Base-by-base conservation (phyloP, 2,113 vertebrate species). In the Chloebia gouldiae region DNA sequence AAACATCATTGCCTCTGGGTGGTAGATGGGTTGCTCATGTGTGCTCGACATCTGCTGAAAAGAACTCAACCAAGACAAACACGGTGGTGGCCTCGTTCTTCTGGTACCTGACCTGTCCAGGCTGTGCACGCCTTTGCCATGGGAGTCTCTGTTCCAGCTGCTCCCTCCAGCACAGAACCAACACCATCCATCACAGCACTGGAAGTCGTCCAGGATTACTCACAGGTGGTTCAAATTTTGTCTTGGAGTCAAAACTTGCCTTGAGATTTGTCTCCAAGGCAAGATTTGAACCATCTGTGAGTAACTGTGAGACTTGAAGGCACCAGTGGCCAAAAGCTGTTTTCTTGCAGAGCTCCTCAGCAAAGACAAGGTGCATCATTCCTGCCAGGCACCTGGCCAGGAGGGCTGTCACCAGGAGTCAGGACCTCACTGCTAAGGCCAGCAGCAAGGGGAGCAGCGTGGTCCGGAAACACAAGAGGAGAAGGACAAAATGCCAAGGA, bases 211-310 rank as follows among this genome's bases (percentile, higher is more conserved):
- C 33, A 44, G 47, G 51, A 69, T 82, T 76, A 68, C 70, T 82
- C 70, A 89, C 54, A 89, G 71, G 79, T 90, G 71, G 71, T 77
- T 90, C 49, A 83, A 69, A 82, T 82, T 69, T 61, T 82, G 25
- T 82, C 63, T 82, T 82, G 87, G 40, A 82, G 47, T 90, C 54
- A 61, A 76, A 68, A 49, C 63, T 76, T 54, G 87, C 27, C 79
- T 54, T 54, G 40, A 76, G n/a, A 61, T 68, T 57, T 83, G n/a
- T 68, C 54, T 81, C 70, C 31, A 70, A 71, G 51, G 63, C 54
- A 72, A 81, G 23, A 73, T 82, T 61, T 93, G 51, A 86, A 59
- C 35, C 44, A 69, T 20, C 37, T 77, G 70, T 64, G 57, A 76
- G 44, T 64, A 87, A 89, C 22, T 47, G 10, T 54, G 40, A 56